A percentile compares a stretch with the other conserved stretches of the same genome.
Evolutionary conservation across 2,113 vertebrate species (phyloP).

Genomic region (Hemibates koningsi): DNA sequence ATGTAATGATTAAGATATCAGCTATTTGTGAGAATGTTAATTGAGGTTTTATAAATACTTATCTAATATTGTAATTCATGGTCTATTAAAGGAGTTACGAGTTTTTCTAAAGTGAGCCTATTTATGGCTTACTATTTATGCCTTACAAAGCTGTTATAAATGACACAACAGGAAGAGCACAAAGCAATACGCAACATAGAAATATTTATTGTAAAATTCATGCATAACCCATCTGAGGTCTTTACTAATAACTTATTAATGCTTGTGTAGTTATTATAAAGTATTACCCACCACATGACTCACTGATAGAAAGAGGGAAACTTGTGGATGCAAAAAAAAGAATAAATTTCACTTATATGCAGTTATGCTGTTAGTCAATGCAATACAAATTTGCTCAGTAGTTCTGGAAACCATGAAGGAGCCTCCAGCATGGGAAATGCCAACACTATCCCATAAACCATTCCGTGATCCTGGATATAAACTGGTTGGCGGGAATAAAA

Average conservation of each 20-base stretch:
- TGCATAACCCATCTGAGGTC: neutral
- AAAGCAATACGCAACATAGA: neutral
- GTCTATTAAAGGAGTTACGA: neutral
- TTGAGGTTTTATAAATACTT: neutral
- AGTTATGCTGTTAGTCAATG: neutral
- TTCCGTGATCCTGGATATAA: neutral
- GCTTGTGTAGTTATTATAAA: neutral
- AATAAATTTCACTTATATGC: neutral
- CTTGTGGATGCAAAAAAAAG: neutral
- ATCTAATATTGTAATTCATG: neutral
- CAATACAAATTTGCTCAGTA: neutral
- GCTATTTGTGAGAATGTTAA: neutral
- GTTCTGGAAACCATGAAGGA: neutral
- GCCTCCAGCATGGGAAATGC: slow-evolving; percentile 4
- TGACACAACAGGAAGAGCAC: neutral
- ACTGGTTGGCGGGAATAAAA: slow-evolving; percentile 8
- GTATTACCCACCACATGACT: neutral
- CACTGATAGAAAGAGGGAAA: neutral
- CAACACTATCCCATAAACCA: neutral
- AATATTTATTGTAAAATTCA: neutral
- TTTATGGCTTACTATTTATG: neutral
- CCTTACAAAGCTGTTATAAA: neutral
- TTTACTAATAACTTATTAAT: neutral
- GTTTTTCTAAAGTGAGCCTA: neutral
- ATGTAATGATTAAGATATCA: neutral